A percentile compares a stretch with the other conserved stretches of the same genome.
phyloP scores from a whole-genome alignment of 2,113 vertebrate genomes.

The Notothenia rossii region DNA sequence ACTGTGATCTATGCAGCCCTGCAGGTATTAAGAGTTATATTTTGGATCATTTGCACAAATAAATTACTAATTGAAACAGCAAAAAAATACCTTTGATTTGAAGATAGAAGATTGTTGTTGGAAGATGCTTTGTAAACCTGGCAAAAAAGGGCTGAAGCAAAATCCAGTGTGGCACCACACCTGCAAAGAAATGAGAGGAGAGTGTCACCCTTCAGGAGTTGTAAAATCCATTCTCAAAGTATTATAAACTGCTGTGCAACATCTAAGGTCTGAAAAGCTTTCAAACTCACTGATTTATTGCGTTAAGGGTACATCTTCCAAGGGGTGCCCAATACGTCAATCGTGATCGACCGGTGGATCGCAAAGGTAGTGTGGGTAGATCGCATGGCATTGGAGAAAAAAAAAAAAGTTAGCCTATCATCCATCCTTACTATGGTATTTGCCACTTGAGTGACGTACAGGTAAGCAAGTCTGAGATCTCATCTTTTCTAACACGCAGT shows the following conservation, averaged over 20 bases:
- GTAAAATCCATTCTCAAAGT: not conserved
- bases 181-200: not conserved
- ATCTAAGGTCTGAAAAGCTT: not conserved
- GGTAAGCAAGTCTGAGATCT: too few species aligned
- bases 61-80: not conserved
- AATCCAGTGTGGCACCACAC: not conserved
- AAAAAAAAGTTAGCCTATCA: too few species aligned
- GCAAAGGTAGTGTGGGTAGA: too few species aligned
- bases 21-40: slow-evolving; percentile 10
- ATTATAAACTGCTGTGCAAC: not conserved
- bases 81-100: not conserved
- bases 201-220: not conserved
- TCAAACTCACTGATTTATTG: not conserved
- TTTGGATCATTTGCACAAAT: not conserved
- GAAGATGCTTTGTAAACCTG: not conserved
- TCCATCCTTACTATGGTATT: too few species aligned
- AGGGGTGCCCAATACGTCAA: not conserved
- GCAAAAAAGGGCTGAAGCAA: not conserved
- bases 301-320: not conserved
- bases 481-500: too few species aligned
- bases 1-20: slow-evolving; percentile 5
- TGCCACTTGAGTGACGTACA: too few species aligned
- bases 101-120: not conserved
- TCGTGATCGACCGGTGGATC: too few species aligned
- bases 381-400: too few species aligned